A percentile compares a stretch with the other conserved stretches of the same genome.
Evolutionary conservation across 2,797 vertebrate genomes (phyloP).

Genomic region (Anguilla megastoma): DNA sequence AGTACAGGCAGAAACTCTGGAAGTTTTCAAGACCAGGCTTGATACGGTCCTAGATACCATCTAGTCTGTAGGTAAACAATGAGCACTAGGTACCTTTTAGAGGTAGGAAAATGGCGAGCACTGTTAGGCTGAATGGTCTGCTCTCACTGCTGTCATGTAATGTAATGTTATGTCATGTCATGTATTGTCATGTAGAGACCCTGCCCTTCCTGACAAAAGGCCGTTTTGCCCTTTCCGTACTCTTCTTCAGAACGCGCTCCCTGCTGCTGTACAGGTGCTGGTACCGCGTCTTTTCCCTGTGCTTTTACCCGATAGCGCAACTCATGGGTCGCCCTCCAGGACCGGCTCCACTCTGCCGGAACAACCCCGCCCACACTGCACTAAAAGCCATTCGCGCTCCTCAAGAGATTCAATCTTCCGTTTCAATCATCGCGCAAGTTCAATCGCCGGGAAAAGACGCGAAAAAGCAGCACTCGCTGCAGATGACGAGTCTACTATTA

Average conservation of each 20-base stretch:
- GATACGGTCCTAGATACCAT: too few species aligned
- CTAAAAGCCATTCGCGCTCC: not conserved
- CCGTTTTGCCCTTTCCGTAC: not conserved
- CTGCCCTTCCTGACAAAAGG: not conserved
- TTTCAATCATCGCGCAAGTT: not conserved
- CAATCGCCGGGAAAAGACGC: not conserved
- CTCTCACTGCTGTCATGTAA: too few species aligned
- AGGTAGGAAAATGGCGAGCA: too few species aligned
- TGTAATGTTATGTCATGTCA: too few species aligned
- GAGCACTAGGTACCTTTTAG: too few species aligned
- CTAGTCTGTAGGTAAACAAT: too few species aligned
- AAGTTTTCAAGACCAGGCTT: too few species aligned
- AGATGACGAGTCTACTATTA: not conserved
- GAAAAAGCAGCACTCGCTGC: not conserved
- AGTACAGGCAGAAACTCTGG: too few species aligned
- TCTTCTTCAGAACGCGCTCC: not conserved
- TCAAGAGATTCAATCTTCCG: not conserved
- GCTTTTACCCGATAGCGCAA: too few species aligned
- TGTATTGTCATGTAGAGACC: not conserved
- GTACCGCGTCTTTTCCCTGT: not conserved
- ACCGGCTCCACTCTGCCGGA: not conserved
- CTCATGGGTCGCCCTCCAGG: not conserved
- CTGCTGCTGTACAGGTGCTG: not conserved
- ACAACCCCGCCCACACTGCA: not conserved
- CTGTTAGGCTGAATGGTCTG: too few species aligned